Evolutionary conservation across 2,797 vertebrate species (phyloP).

Genomic region (Eurystomus glaucurus): DNA sequence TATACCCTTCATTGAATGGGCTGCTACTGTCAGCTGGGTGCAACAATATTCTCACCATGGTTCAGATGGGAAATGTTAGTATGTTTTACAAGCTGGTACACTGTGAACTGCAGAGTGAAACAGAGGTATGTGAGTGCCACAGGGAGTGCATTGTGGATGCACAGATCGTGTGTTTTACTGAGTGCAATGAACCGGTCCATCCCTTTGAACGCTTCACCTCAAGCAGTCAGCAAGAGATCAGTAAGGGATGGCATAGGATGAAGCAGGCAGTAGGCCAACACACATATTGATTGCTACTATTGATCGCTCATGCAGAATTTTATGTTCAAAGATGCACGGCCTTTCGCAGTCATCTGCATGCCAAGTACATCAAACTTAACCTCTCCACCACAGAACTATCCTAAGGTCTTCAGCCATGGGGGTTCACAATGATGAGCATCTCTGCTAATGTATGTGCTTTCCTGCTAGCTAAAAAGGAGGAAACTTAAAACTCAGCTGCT

Average conservation of each 20-base stretch:
- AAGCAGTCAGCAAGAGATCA: background rate
- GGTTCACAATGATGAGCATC: background rate
- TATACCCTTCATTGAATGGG: background rate
- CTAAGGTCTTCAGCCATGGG: background rate
- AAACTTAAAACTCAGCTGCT: background rate
- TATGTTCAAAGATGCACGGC: background rate
- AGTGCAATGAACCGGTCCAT: fast-evolving
- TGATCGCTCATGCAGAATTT: background rate
- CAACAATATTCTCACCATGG: background rate
- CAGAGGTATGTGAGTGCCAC: fast-evolving
- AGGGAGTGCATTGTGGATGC: fast-evolving
- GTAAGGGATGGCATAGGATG: fast-evolving
- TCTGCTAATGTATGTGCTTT: background rate
- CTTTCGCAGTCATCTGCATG: fast-evolving
- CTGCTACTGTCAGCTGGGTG: background rate
- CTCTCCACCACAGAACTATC: fast-evolving
- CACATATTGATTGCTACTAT: background rate
- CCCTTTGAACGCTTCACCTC: background rate
- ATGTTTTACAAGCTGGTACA: background rate
- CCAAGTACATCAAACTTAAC: background rate
- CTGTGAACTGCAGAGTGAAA: background rate
- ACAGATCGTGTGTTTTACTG: fast-evolving
- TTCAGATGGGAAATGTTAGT: background rate
- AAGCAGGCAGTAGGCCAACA: background rate
- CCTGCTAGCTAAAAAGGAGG: background rate